Conservation (phyloP, 2,113 vertebrate species). For the Corythornis madagascariensis region DNA sequence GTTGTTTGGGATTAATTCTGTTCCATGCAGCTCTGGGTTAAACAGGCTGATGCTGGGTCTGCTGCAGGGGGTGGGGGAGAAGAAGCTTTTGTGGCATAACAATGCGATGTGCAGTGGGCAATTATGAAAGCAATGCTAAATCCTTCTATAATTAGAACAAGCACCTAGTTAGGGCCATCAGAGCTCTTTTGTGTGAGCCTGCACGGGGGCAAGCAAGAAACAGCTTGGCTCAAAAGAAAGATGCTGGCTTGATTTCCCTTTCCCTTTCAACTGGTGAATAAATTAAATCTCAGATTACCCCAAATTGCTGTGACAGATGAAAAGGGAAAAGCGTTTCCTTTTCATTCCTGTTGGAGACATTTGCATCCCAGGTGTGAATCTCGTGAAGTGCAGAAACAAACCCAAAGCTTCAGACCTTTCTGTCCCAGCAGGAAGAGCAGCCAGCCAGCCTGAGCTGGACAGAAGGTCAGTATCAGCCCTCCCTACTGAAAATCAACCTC, state of each 20-base stretch:
- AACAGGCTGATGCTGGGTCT: constrained; percentile 5
- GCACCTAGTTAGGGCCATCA: constrained; percentile 65
- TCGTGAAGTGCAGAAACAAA: background rate
- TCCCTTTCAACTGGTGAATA: constrained; percentile 61
- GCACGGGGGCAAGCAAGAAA: constrained; percentile 23
- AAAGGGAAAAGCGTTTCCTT: background rate
- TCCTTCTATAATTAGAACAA: constrained; percentile 77
- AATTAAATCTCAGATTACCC: constrained; percentile 66
- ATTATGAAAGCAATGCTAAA: constrained; percentile 75
- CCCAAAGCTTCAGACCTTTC: background rate
- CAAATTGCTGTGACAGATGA: constrained; percentile 54
- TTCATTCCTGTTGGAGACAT: constrained; percentile 26
- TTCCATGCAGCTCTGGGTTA: constrained; percentile 33
- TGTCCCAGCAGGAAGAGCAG: background rate
- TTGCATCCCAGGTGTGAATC: constrained; percentile 38
- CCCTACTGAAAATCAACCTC: background rate
- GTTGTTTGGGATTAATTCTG: constrained; percentile 2
- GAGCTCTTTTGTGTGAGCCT: constrained; percentile 70
- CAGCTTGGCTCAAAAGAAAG: constrained; percentile 55
- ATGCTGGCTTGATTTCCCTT: constrained; percentile 56
- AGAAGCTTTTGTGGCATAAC: constrained; percentile 55
- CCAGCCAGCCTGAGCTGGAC: background rate
- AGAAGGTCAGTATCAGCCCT: background rate
- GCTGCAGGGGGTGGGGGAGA: background rate
- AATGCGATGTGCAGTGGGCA: constrained; percentile 67